phyloP scores from a whole-genome alignment of 2,113 vertebrate species.

The Spermophilus dauricus region DNA sequence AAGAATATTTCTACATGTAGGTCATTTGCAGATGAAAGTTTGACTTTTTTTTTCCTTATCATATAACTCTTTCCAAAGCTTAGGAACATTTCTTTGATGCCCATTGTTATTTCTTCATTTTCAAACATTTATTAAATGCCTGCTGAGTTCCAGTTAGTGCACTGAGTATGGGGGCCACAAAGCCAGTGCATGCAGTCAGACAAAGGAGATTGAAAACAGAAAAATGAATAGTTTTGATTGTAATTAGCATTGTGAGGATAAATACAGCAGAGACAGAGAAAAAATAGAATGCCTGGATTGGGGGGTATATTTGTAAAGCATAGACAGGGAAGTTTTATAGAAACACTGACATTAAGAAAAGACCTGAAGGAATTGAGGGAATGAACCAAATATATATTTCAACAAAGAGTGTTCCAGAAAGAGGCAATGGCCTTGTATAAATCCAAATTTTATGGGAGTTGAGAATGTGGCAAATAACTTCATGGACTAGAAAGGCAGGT shows the following conservation, averaged over 20 bases:
- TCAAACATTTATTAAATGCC: neutral
- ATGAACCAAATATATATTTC: neutral
- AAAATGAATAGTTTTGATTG: neutral
- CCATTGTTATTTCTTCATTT: neutral
- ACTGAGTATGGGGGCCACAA: neutral
- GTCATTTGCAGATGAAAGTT: neutral
- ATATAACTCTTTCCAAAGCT: neutral
- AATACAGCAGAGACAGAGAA: neutral
- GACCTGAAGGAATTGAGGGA: neutral
- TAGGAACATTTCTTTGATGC: neutral
- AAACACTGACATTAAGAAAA: neutral
- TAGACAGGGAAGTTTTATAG: neutral
- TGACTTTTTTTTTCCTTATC: neutral
- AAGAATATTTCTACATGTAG: neutral
- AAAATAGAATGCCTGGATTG: neutral
- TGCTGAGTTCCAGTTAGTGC: neutral
- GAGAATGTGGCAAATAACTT: neutral
- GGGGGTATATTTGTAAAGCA: neutral
- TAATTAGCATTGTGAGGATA: neutral
- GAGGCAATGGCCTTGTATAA: neutral
- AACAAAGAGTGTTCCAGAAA: neutral
- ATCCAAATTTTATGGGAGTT: neutral
- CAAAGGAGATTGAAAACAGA: neutral
- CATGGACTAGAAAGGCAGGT: neutral
- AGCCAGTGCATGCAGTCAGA: neutral